These are phyloP conservation scores for Pyrrhura leucotis DNA, from an alignment of 2,797 vertebrate species.

Conservation along the genomic window DNA sequence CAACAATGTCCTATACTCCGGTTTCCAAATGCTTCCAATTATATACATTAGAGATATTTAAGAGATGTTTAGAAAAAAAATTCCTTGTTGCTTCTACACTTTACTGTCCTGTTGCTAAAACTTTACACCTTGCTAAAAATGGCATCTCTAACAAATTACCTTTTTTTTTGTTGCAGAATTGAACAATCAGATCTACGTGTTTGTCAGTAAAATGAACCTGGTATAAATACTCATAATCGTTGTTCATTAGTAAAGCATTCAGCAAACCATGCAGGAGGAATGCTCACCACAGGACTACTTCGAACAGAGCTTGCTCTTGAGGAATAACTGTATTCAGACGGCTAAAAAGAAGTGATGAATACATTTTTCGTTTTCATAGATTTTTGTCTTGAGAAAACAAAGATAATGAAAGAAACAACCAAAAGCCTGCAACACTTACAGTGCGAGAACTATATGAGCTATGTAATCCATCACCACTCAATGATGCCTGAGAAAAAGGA, in stretches of 20 bases:
- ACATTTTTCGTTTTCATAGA: conserved; percentile 14
- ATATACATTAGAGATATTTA: not conserved
- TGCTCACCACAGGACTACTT: conserved; percentile 94
- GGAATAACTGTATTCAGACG: conserved; percentile 94
- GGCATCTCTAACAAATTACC: not conserved
- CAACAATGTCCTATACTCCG: not conserved
- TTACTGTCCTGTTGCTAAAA: not conserved
- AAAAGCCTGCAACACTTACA: conserved; percentile 82
- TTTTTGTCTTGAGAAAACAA: not conserved
- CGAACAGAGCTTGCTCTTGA: conserved; percentile 88
- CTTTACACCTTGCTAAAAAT: not conserved
- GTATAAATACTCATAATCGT: not conserved
- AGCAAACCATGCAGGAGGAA: conserved; percentile 41
- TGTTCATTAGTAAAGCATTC: not conserved
- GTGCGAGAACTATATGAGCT: conserved; percentile 84
- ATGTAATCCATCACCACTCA: conserved; percentile 83
- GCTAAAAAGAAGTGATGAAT: conserved; percentile 79
- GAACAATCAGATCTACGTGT: not conserved
- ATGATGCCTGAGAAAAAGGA: conserved; percentile 82
- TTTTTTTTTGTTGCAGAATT: not conserved
- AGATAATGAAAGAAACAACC: not conserved
- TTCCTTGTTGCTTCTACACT: not conserved
- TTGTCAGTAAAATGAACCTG: not conserved
- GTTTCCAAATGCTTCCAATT: not conserved
- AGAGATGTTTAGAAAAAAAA: not conserved